Evolutionary conservation across 2,888 invertebrate species (phyloP).

Genomic region (Hydrotaea cyrtoneurina): DNA sequence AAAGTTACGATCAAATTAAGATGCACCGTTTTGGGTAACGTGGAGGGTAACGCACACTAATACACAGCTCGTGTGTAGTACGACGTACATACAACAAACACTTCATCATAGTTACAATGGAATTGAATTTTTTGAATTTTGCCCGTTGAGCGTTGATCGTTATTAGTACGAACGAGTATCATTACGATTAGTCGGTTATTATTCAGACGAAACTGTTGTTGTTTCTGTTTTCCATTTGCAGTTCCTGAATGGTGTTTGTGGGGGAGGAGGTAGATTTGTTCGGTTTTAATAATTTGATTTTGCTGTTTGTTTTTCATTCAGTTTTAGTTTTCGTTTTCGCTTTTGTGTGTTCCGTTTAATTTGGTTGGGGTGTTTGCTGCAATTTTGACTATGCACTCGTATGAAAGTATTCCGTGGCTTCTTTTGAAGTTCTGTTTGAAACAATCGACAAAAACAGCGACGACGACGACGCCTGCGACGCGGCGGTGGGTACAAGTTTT

Average conservation of each 20-base stretch:
- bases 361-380: slow-evolving; percentile 7
- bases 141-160: slow-evolving; percentile 41
- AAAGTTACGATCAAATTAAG: too few relatives aligned
- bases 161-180: slow-evolving; percentile 32
- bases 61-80: too few relatives aligned
- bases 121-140: slow-evolving; percentile 41
- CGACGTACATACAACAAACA: neutral
- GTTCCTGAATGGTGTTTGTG: slow-evolving; percentile 52
- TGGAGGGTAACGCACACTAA: too few relatives aligned
- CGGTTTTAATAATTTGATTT: slow-evolving; percentile 31
- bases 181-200: slow-evolving; percentile 55
- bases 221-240: slow-evolving; percentile 39
- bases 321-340: neutral
- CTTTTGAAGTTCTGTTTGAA: slow-evolving; percentile 36
- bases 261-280: neutral
- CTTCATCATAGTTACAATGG: slow-evolving; percentile 27
- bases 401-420: slow-evolving; percentile 30
- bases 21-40: too few relatives aligned
- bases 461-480: neutral
- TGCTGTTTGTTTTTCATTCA: too few relatives aligned
- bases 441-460: too few relatives aligned
- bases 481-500: slow-evolving; percentile 16
- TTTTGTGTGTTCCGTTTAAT: slow-evolving; percentile 12
- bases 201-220: slow-evolving; percentile 60
- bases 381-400: slow-evolving; percentile 27